phyloP scores from a whole-genome alignment of 1,140 invertebrate genomes.

The Pogonomyrmex barbatus region DNA sequence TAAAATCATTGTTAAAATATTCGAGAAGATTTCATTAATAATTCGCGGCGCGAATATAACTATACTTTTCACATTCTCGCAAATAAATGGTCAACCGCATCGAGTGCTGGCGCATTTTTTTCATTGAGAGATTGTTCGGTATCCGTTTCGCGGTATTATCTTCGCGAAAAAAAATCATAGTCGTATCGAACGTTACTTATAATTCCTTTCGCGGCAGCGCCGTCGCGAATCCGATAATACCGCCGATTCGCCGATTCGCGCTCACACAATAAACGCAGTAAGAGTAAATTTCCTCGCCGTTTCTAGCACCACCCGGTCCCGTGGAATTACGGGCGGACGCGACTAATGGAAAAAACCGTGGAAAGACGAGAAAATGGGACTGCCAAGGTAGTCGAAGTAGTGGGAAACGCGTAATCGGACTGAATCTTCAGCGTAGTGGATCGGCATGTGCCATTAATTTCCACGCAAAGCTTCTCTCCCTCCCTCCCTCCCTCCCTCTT shows the following conservation, averaged over 20 bases:
- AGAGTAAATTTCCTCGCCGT: conserved; percentile 59
- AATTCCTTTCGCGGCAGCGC: conserved; percentile 26
- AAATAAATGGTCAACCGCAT: conserved; percentile 42
- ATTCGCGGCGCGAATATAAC: neutral
- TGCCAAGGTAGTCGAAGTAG: conserved; percentile 34
- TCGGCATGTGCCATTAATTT: conserved; percentile 75
- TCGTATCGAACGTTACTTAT: conserved; percentile 49
- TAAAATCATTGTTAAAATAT: neutral
- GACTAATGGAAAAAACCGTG: conserved; percentile 47
- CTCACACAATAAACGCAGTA: conserved; percentile 61
- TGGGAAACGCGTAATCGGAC: conserved; percentile 52
- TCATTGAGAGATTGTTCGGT: conserved; percentile 27
- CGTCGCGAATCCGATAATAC: conserved; percentile 69
- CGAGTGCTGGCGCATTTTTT: conserved; percentile 1
- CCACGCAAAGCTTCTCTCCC: neutral
- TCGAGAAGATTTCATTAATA: neutral
- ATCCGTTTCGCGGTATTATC: conserved; percentile 26
- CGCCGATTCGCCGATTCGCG: conserved; percentile 53
- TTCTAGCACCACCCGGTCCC: neutral
- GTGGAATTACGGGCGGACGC: conserved; percentile 43
- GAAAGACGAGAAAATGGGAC: conserved; percentile 13
- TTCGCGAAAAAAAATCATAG: neutral
- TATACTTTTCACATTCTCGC: neutral
- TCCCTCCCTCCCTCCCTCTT: neutral
- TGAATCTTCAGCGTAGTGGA: conserved; percentile 65